Conservation (phyloP, 1,140 invertebrate genomes). For the Steinernema feltiae region DNA sequence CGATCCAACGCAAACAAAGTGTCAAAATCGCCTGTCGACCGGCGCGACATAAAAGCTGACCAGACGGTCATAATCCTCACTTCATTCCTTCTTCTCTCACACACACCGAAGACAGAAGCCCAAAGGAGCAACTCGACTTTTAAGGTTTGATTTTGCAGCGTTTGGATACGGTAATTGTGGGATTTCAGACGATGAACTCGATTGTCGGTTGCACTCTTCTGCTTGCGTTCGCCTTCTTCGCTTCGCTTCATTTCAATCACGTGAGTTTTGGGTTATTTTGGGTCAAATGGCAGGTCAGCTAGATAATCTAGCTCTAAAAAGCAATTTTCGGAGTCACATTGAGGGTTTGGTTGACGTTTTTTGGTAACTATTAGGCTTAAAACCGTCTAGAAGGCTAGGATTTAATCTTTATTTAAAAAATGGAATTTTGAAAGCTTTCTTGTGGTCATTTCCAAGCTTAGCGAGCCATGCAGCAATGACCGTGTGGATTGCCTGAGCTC, state of each 20-base stretch:
- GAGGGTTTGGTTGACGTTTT: too few relatives aligned
- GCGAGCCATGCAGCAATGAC: too few relatives aligned
- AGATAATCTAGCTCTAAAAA: neutral
- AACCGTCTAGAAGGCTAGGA: too few relatives aligned
- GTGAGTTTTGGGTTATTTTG: neutral
- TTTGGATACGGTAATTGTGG: neutral
- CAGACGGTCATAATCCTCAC: neutral
- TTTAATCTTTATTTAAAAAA: too few relatives aligned
- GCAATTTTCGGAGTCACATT: too few relatives aligned
- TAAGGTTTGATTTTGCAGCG: neutral
- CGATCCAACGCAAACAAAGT: neutral
- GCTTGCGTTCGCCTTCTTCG: neutral
- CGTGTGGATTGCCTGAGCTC: too few relatives aligned
- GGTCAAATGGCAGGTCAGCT: too few relatives aligned
- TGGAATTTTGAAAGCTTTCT: too few relatives aligned
- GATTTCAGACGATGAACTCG: neutral
- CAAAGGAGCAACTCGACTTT: constrained; percentile 4
- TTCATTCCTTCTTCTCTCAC: neutral
- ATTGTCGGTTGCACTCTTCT: constrained; percentile 5
- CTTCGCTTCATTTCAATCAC: neutral
- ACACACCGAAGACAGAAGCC: neutral
- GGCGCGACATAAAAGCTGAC: neutral
- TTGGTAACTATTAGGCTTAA: too few relatives aligned
- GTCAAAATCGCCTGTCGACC: neutral
- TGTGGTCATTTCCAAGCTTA: too few relatives aligned